Base-by-base conservation (phyloP, 2,888 invertebrate genomes). In the Meliscaeva auricollis region DNA sequence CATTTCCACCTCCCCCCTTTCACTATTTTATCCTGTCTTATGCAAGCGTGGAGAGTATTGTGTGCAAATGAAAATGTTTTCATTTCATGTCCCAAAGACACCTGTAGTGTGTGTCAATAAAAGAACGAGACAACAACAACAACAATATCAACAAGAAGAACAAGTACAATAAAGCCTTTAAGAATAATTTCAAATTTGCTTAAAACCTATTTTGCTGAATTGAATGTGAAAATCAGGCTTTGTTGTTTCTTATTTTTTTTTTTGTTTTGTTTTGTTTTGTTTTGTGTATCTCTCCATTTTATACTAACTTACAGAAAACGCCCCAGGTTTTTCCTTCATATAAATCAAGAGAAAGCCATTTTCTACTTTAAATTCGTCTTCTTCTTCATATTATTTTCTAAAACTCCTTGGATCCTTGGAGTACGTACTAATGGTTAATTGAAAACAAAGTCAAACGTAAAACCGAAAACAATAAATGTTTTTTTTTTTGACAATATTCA, bases 21-120 rank as follows among this genome's bases (percentile, higher is more conserved):
- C 32, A 2, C 35, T 8, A 38, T 8, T 9, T 8, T 7, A 8
- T 38, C 7, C 5, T 38, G 8, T 38, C 11, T 30, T 32, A 11
- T 26, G 38, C 20, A 7, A n/a, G n/a, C 44, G n/a, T 22, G 9
- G 5, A 7, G 15, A n/a, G 15, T 72, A 32, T 72, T 85, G 52
- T 73, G 41, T 54, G 68, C 46, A 78, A 83, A 83, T 64, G 76
- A 81, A 85, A 85, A 85, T 85, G 80, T 85, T 81, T 85, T 80
- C 85, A 72, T 85, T 85, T 76, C 56, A 56, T 85, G 80, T 85
- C 68, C 52, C 56, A 22, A 60, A 73, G 72, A 77, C 80, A 85
- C 80, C 85, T 85, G 75, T 30, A 76, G 60, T 76, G 68, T 84
- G 84, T 83, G 26, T 26, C 78, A 74, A 41, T 74, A 68, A 26